A percentile compares a stretch with the other conserved stretches of the same genome.
These are phyloP conservation scores for Anastrepha obliqua DNA, from an alignment of 1,140 invertebrate species.

Conservation along the genomic window DNA sequence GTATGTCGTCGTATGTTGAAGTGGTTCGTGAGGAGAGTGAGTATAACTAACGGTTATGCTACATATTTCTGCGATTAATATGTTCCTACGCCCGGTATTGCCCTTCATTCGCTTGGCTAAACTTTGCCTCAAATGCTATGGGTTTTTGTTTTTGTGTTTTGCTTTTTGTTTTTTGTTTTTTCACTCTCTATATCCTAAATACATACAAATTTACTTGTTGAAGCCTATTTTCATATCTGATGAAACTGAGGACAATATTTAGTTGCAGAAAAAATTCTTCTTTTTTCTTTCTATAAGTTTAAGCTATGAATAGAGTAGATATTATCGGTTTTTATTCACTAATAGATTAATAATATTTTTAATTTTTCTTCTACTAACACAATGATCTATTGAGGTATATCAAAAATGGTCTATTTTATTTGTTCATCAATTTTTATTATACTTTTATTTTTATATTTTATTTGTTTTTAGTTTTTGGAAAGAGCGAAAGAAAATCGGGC, in stretches of 20 bases:
- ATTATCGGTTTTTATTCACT: not conserved
- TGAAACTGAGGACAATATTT: conserved; percentile 51
- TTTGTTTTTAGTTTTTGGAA: not conserved
- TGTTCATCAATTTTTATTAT: not conserved
- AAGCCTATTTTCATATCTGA: conserved; percentile 49
- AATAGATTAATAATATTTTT: conserved; percentile 11
- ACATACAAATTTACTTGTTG: conserved; percentile 19
- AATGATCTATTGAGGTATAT: conserved; percentile 48
- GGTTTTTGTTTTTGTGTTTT: no score
- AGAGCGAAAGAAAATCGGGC: not conserved
- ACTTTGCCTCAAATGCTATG: not conserved
- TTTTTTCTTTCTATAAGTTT: conserved; percentile 18
- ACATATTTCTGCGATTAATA: conserved; percentile 69
- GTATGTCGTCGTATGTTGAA: not conserved
- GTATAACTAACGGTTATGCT: conserved; percentile 38
- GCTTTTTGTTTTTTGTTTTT: not conserved
- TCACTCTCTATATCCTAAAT: not conserved
- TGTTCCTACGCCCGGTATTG: conserved; percentile 65
- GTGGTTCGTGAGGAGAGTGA: not conserved
- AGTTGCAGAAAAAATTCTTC: not conserved
- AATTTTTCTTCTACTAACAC: conserved; percentile 25
- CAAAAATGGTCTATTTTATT: conserved; percentile 27
- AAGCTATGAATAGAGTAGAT: not conserved
- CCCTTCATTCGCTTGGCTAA: not conserved
- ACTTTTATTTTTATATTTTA: not conserved